These are phyloP conservation scores for Lathamus discolor DNA, from an alignment of 2,113 vertebrate species.

Conservation along the genomic window DNA sequence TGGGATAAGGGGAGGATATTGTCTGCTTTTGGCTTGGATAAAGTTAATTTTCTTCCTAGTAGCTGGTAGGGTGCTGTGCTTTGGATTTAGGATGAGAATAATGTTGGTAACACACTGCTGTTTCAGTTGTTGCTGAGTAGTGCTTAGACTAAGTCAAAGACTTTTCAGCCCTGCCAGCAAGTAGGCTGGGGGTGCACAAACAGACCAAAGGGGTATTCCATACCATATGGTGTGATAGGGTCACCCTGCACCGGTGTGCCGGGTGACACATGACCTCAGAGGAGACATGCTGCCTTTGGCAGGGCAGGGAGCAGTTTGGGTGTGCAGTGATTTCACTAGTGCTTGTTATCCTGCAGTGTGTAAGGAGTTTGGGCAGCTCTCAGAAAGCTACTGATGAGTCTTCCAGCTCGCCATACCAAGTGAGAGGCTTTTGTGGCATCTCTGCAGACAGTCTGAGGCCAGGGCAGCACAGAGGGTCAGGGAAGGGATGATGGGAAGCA, in stretches of 20 bases:
- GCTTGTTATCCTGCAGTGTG: fast-evolving
- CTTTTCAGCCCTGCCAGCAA: neutral
- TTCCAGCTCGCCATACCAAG: fast-evolving
- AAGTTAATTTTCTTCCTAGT: neutral
- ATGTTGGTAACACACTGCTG: neutral
- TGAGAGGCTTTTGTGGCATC: fast-evolving
- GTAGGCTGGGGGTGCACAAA: neutral
- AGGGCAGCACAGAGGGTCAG: neutral
- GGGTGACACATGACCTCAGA: neutral
- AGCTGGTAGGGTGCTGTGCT: neutral
- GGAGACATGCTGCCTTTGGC: neutral
- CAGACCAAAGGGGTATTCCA: neutral
- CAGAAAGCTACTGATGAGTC: neutral
- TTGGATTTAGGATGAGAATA: neutral
- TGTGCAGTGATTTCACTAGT: neutral
- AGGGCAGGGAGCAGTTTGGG: neutral
- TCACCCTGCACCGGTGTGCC: neutral
- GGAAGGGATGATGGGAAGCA: neutral
- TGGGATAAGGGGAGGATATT: neutral
- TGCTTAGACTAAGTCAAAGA: neutral
- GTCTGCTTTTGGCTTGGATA: neutral
- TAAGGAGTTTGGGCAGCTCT: neutral
- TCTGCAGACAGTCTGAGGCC: neutral
- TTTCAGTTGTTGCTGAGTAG: neutral
- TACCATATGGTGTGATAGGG: too few relatives aligned